Base-by-base conservation (phyloP, 2,797 vertebrate genomes). In the Loris lydekkerianus region DNA sequence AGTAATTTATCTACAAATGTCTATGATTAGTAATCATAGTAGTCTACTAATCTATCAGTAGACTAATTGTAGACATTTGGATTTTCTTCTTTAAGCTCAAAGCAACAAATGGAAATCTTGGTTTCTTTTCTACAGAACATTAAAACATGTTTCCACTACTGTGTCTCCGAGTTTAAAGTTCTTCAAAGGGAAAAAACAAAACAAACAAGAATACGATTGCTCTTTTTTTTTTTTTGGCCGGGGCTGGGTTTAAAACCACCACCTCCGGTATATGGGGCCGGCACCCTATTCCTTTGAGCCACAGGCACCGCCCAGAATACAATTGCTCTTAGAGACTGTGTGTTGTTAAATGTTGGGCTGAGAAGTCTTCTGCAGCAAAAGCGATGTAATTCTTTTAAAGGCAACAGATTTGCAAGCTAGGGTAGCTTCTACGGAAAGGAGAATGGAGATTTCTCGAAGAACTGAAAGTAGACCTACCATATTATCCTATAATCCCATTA, bases 61-160 rank as follows among this genome's bases (percentile, higher is more conserved):
- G 49, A 49, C 49, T 49, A 49, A 14, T 49, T 49, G 13, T 73
- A 76, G 23, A 58, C 56, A 25, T 86, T 87, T 91, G 17, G 14
- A 25, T 37, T 96, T 94, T 67, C 31, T 25, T 87, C 43, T 91
- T 56, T 43, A 81, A 72, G 49, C 31, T 67, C 43, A 27, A 81
- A 81, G 15, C 17, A 88, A 94, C 29, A 49, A 96, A 15, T 80
- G 27, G 15, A 86, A 92, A 67, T 2, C n/a, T 37, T 65, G 20
- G 37, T 92, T 91, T 95, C 65, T 75, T 82, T 67, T 29, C 5
- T 37, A 90, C 0, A 86, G 29, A 86, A 86, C 21, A 86, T 60
- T 37, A 70, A 69, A 81, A 58, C 0, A 34, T 34, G 18, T 65
- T 76, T 95, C 60, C 46, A 56, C 2, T 84, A 86, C 61, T 67